These are phyloP conservation scores for Picathartes gymnocephalus DNA, from an alignment of 2,113 vertebrate species.

Conservation along the genomic window DNA sequence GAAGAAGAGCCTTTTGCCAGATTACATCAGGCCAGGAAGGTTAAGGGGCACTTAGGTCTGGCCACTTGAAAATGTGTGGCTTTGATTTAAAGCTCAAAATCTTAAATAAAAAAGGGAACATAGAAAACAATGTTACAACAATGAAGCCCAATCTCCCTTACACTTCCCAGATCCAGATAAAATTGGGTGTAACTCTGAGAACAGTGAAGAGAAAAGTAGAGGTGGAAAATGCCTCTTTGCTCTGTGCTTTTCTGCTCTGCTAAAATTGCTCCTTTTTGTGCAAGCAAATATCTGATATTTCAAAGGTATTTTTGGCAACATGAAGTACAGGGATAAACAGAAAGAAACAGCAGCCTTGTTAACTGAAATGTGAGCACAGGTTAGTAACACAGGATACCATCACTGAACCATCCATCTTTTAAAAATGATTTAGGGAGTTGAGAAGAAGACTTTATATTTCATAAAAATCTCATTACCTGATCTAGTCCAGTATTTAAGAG, in stretches of 20 bases:
- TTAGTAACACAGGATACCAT: not conserved
- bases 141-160: not conserved
- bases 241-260: not conserved
- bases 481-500: slow-evolving; percentile 6
- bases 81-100: slow-evolving; percentile 61
- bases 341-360: not conserved
- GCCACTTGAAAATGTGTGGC: slow-evolving; percentile 29
- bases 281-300: not conserved
- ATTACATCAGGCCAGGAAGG: slow-evolving; percentile 8
- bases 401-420: not conserved
- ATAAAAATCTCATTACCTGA: slow-evolving; percentile 33
- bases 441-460: slow-evolving; percentile 32
- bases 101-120: not conserved
- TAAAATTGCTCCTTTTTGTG: not conserved
- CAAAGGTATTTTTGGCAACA: not conserved
- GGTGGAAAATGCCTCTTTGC: not conserved
- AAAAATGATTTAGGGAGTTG: not conserved
- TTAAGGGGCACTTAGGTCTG: not conserved
- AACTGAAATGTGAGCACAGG: not conserved
- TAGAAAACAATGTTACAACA: not conserved
- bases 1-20: slow-evolving; percentile 27
- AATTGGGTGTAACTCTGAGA: not conserved
- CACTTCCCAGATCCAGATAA: not conserved
- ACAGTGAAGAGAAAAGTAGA: not conserved
- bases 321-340: not conserved